Evolutionary conservation across 2,113 vertebrate genomes (phyloP).

Genomic region (Lasiurus borealis): DNA sequence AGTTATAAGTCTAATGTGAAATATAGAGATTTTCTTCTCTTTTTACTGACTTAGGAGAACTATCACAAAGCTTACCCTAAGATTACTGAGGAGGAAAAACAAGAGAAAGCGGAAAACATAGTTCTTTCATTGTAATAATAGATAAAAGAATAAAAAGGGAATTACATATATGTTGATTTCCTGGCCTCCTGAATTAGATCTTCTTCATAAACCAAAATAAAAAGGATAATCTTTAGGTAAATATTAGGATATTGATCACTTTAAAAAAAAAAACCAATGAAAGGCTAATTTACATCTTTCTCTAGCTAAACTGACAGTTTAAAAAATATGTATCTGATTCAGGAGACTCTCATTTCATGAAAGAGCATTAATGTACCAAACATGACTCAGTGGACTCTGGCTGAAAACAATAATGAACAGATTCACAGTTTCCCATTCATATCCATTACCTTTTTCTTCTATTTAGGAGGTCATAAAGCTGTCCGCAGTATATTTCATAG

Average conservation of each 20-base stretch:
- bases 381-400: background rate
- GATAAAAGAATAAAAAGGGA: constrained; percentile 53
- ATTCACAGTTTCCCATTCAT: constrained; percentile 44
- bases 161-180: constrained; percentile 63
- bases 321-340: constrained; percentile 25
- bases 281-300: constrained; percentile 46
- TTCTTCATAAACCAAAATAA: constrained; percentile 61
- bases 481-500: constrained; percentile 97
- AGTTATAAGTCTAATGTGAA: constrained; percentile 38
- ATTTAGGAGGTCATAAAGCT: constrained; percentile 95
- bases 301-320: constrained; percentile 42
- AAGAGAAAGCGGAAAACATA: constrained; percentile 22
- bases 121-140: constrained; percentile 8
- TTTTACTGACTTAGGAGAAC: constrained; percentile 50
- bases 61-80: constrained; percentile 37
- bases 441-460: constrained; percentile 91
- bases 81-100: constrained; percentile 46
- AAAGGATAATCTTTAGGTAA: constrained; percentile 36
- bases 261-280: background rate
- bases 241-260: constrained; percentile 17
- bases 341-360: constrained; percentile 50
- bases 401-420: constrained; percentile 23
- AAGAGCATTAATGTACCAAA: constrained; percentile 51
- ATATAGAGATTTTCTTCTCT: constrained; percentile 22
- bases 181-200: constrained; percentile 58